These are phyloP conservation scores for Lemur catta DNA, from an alignment of 2,797 vertebrate genomes.

Conservation along the genomic window DNA sequence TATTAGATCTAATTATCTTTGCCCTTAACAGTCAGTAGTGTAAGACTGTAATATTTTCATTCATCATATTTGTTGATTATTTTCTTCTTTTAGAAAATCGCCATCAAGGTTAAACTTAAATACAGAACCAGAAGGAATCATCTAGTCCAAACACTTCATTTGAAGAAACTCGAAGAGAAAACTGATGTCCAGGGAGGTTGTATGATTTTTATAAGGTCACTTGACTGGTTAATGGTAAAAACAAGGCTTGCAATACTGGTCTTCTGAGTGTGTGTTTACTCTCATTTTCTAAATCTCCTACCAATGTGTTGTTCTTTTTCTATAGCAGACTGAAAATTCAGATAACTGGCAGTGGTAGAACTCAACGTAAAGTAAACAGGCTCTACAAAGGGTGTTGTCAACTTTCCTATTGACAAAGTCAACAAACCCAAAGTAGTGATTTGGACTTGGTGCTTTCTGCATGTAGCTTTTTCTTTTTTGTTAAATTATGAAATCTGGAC, in stretches of 20 bases:
- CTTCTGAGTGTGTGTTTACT: neutral
- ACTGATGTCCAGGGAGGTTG: neutral
- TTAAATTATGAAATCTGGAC: neutral
- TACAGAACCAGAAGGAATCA: neutral
- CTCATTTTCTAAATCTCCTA: neutral
- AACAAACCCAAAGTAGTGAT: neutral
- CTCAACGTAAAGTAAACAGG: neutral
- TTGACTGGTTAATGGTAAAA: neutral
- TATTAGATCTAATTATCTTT: neutral
- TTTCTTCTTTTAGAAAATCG: neutral
- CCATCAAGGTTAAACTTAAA: conserved; percentile 4
- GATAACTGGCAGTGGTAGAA: neutral
- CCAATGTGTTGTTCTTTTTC: neutral
- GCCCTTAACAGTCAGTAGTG: neutral
- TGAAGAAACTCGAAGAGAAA: conserved; percentile 35
- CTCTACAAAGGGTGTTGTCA: neutral
- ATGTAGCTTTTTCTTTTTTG: neutral
- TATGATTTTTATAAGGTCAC: neutral
- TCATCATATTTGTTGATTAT: neutral
- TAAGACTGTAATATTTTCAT: neutral
- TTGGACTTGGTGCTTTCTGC: neutral
- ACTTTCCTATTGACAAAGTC: neutral
- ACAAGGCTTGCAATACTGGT: neutral
- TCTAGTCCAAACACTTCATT: neutral
- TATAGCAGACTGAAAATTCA: neutral